phyloP scores from a whole-genome alignment of 2,113 vertebrate species.

The Psephotus haematonotus region DNA sequence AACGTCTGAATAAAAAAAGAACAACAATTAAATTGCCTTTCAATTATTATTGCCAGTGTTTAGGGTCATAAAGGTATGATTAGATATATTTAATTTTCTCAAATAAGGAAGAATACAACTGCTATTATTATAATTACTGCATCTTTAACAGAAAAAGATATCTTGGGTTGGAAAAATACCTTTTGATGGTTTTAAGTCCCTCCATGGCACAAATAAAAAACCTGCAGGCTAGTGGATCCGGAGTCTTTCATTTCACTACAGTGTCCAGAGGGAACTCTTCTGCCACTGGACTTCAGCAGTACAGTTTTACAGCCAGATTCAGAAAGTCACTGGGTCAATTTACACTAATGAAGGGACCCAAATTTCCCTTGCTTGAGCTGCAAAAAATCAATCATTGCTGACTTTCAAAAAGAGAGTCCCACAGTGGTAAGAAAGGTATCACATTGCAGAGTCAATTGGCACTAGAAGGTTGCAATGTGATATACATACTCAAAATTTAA shows the following conservation, averaged over 20 bases:
- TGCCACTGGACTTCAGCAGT: neutral
- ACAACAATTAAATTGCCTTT: neutral
- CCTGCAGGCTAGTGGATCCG: neutral
- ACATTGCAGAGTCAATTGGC: neutral
- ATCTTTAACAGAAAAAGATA: neutral
- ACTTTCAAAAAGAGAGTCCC: neutral
- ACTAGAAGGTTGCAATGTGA: neutral
- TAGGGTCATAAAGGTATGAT: neutral
- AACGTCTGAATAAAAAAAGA: neutral
- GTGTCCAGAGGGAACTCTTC: neutral
- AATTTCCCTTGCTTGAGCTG: neutral
- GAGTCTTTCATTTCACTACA: neutral
- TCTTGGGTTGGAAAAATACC: neutral
- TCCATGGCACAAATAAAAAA: neutral
- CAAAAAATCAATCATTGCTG: neutral
- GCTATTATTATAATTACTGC: neutral
- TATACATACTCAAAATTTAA: neutral
- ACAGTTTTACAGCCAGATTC: neutral
- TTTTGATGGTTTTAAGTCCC: conserved; percentile 40
- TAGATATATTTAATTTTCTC: neutral
- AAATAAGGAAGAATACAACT: neutral
- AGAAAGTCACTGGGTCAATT: neutral
- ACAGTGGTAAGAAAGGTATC: neutral
- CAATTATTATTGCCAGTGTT: neutral
- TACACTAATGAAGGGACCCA: neutral